Percentiles rank a stretch among this genome's conserved stretches.
These are phyloP conservation scores for Plutella xylostella DNA, from an alignment of 2,888 invertebrate species.

Conservation along the genomic window DNA sequence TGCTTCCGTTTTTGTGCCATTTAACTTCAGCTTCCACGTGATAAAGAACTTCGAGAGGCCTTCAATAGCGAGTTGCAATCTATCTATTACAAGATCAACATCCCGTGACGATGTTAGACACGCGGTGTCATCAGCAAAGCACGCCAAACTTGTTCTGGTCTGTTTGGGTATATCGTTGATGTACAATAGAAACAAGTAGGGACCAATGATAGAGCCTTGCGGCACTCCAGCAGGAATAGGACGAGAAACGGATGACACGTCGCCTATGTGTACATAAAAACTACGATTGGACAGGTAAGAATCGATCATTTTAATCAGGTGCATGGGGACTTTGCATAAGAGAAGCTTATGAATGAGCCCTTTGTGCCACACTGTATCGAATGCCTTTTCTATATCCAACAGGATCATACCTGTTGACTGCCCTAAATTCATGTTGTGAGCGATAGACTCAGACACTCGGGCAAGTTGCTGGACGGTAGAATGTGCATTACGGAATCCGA, in stretches of 20 bases:
- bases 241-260: background rate
- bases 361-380: background rate
- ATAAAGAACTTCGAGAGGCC: constrained; percentile 3
- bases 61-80: constrained; percentile 8
- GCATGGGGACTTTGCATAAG: background rate
- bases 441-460: background rate
- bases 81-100: constrained; percentile 5
- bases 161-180: constrained; percentile 7
- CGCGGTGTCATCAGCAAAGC: constrained; percentile 14
- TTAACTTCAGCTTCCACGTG: constrained; percentile 13
- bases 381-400: background rate
- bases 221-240: background rate
- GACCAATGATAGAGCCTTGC: constrained; percentile 12
- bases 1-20: constrained; percentile 9
- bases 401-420: background rate
- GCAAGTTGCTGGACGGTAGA: background rate
- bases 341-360: constrained; percentile 3
- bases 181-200: constrained; percentile 9
- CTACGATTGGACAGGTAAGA: constrained; percentile 2
- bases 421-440: background rate
- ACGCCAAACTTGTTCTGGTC: constrained; percentile 5
- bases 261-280: constrained; percentile 1
- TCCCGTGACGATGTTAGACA: constrained; percentile 9
- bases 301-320: background rate
- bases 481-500: background rate